Conservation (phyloP, 2,113 vertebrate genomes). For the Rhabdomys dilectus region DNA sequence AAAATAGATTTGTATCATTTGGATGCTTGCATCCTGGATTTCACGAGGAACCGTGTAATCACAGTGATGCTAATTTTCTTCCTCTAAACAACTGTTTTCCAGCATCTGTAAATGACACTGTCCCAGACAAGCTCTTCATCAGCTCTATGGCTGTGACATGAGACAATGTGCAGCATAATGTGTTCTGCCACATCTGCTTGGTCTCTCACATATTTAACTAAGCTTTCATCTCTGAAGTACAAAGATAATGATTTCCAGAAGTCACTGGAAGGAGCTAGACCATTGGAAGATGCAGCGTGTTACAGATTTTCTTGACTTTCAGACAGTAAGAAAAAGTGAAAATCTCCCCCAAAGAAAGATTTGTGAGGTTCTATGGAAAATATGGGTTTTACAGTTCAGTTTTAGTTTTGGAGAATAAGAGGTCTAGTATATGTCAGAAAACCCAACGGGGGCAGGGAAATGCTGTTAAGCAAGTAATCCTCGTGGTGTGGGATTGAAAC, state of each 20-base stretch:
- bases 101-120: conserved; percentile 74
- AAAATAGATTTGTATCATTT: background rate
- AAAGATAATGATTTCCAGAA: conserved; percentile 85
- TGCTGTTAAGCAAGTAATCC: background rate
- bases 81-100: conserved; percentile 72
- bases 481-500: background rate
- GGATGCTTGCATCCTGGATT: background rate
- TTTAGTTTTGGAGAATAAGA: conserved; percentile 51
- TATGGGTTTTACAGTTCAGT: conserved; percentile 12
- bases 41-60: conserved; percentile 73
- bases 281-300: background rate
- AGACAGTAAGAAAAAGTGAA: conserved; percentile 16
- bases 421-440: background rate
- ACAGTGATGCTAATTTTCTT: conserved; percentile 77
- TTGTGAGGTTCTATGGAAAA: conserved; percentile 57
- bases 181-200: conserved; percentile 79
- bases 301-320: conserved; percentile 33
- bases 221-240: conserved; percentile 83
- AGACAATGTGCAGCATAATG: conserved; percentile 74
- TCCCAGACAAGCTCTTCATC: conserved; percentile 73
- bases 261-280: conserved; percentile 63
- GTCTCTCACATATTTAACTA: conserved; percentile 79
- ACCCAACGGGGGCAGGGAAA: background rate
- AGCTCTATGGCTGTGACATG: conserved; percentile 72
- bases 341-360: conserved; percentile 30